Conservation (phyloP, 1,140 invertebrate genomes). For the Zeugodacus cucurbitae region DNA sequence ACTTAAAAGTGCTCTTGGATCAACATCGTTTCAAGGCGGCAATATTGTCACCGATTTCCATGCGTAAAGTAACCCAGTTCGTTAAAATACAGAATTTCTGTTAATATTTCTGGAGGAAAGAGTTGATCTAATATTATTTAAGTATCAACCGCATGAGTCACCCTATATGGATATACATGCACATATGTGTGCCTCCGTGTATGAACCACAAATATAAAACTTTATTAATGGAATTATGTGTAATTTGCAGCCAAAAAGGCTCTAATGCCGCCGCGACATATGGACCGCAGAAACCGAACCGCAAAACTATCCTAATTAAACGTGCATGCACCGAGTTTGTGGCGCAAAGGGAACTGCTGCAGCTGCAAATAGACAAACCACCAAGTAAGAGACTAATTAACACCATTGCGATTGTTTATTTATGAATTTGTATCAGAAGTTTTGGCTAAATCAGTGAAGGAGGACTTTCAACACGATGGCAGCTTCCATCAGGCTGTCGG, state of each 20-base stretch:
- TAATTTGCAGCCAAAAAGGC: background rate
- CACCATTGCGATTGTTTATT: background rate
- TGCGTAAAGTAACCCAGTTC: background rate
- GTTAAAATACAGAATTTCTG: background rate
- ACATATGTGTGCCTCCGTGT: background rate
- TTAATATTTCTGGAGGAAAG: no score
- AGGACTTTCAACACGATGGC: slow-evolving; percentile 56
- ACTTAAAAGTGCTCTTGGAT: background rate
- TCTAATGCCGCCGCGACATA: background rate
- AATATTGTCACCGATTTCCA: background rate
- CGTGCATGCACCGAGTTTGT: background rate
- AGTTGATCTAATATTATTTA: no score
- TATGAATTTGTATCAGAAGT: slow-evolving; percentile 44
- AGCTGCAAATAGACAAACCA: slow-evolving; percentile 2
- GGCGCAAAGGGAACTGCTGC: background rate
- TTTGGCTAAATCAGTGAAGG: slow-evolving; percentile 44
- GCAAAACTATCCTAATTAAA: slow-evolving; percentile 14
- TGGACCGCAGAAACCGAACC: background rate
- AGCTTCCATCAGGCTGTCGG: slow-evolving; percentile 62
- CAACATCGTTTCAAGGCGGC: no score
- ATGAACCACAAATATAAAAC: no score
- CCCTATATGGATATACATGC: background rate
- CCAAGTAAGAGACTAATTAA: slow-evolving; percentile 32
- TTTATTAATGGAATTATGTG: background rate
- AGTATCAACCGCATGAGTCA: no score